A percentile compares a stretch with the other conserved stretches of the same genome.
These are phyloP conservation scores for Crocuta crocuta DNA, from an alignment of 2,113 vertebrate genomes.

Conservation along the genomic window DNA sequence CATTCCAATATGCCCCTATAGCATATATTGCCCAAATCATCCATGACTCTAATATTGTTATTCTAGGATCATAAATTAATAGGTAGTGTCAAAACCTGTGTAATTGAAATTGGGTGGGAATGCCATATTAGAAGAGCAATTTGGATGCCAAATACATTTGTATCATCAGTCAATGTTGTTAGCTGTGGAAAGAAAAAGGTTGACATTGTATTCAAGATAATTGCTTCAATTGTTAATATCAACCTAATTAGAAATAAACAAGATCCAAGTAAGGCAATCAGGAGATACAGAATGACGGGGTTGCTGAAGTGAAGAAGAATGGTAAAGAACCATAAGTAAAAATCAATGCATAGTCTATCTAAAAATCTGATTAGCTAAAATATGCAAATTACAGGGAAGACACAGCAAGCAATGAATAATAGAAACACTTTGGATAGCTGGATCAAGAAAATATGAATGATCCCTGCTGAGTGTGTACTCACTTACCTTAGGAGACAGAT, in stretches of 20 bases:
- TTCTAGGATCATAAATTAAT: constrained; percentile 53
- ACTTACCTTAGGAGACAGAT: not conserved
- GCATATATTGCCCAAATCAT: not conserved
- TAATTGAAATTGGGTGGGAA: constrained; percentile 26
- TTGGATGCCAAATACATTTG: not conserved
- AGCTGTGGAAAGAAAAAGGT: not conserved
- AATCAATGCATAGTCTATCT: not conserved
- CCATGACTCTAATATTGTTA: not conserved
- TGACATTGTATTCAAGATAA: constrained; percentile 45
- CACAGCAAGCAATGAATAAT: not conserved
- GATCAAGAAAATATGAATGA: not conserved
- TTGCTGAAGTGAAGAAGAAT: not conserved
- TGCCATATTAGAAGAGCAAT: constrained; percentile 5
- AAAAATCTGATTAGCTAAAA: constrained; percentile 39
- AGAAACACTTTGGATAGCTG: not conserved
- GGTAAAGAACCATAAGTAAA: not conserved
- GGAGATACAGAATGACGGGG: not conserved
- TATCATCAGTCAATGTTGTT: constrained; percentile 54
- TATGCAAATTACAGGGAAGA: constrained; percentile 5
- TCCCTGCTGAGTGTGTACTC: not conserved
- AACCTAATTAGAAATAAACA: constrained; percentile 66
- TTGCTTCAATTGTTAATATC: constrained; percentile 45
- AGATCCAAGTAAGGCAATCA: not conserved
- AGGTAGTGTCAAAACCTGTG: constrained; percentile 59
- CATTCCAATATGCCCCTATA: not conserved